A percentile compares a stretch with the other conserved stretches of the same genome.
phyloP scores from a whole-genome alignment of 2,888 invertebrate species.

The Caenorhabditis sulstoni region DNA sequence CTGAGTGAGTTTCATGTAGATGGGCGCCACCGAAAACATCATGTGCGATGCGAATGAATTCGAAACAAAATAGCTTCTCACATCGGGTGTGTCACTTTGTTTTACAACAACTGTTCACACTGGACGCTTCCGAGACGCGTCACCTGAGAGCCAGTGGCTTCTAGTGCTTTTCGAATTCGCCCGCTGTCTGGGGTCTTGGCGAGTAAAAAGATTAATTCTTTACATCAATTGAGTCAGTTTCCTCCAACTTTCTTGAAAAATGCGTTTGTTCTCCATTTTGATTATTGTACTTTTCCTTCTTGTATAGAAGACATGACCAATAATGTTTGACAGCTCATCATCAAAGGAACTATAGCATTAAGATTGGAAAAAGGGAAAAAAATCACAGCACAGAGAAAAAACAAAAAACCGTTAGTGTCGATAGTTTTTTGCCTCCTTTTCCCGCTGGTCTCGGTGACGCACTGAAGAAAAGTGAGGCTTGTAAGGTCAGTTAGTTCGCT shows the following conservation, averaged over 20 bases:
- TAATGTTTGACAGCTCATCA: constrained; percentile 10
- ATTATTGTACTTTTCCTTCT: neutral
- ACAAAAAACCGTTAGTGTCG: constrained; percentile 16
- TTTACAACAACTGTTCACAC: constrained; percentile 55
- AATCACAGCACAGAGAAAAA: neutral
- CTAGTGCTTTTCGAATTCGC: constrained; percentile 12
- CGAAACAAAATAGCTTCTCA: constrained; percentile 53
- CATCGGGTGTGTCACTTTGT: constrained; percentile 41
- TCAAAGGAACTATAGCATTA: neutral
- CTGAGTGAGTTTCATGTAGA: constrained; percentile 47
- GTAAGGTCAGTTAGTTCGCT: constrained; percentile 34
- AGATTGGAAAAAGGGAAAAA: constrained; percentile 2
- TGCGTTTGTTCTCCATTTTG: too few species aligned
- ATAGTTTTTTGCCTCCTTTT: neutral
- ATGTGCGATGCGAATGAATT: constrained; percentile 49
- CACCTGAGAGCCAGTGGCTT: constrained; percentile 38
- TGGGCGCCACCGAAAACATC: constrained; percentile 43
- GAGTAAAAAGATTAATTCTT: constrained; percentile 3
- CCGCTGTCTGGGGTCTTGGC: constrained; percentile 15
- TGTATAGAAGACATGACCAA: neutral
- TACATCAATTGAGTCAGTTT: too few species aligned
- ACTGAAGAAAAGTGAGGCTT: neutral
- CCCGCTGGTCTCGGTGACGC: constrained; percentile 5
- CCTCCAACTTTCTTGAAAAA: too few species aligned
- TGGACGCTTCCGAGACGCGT: constrained; percentile 26